These are phyloP conservation scores for Cichlasoma orientale DNA, from an alignment of 2,797 vertebrate species.

Conservation along the genomic window DNA sequence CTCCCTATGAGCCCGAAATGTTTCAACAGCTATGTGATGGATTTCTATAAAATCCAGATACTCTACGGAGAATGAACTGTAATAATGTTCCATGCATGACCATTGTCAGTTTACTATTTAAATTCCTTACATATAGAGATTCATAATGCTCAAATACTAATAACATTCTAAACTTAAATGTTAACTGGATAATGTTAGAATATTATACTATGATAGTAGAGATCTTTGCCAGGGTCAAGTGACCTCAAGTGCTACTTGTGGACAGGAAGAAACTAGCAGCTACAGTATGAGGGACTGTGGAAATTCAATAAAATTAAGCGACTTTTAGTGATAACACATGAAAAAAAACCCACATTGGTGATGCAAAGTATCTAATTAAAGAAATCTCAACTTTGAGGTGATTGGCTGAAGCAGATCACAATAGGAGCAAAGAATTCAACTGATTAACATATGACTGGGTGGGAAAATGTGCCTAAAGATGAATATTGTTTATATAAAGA, in stretches of 20 bases:
- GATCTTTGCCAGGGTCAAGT: neutral
- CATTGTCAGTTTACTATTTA: neutral
- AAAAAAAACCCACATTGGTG: neutral
- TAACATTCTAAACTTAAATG: neutral
- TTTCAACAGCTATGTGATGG: constrained; percentile 8
- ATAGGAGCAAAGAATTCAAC: neutral
- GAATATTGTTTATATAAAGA: neutral
- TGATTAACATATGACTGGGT: too few relatives aligned
- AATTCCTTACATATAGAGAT: neutral
- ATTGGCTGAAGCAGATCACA: neutral
- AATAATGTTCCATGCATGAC: neutral
- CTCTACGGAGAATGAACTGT: neutral
- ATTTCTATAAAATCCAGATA: constrained; percentile 5
- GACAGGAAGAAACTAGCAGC: neutral
- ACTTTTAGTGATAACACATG: neutral
- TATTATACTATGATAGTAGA: neutral
- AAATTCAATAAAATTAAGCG: neutral
- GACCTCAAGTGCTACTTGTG: neutral
- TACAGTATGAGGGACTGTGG: neutral
- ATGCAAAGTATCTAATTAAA: neutral
- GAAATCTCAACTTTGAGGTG: neutral
- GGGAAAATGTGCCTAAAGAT: too few relatives aligned
- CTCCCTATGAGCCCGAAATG: constrained; percentile 1
- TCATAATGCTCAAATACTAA: neutral
- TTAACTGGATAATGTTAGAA: neutral